Base-by-base conservation (phyloP, 2,888 invertebrate genomes). In the Nomada ruficornis region DNA sequence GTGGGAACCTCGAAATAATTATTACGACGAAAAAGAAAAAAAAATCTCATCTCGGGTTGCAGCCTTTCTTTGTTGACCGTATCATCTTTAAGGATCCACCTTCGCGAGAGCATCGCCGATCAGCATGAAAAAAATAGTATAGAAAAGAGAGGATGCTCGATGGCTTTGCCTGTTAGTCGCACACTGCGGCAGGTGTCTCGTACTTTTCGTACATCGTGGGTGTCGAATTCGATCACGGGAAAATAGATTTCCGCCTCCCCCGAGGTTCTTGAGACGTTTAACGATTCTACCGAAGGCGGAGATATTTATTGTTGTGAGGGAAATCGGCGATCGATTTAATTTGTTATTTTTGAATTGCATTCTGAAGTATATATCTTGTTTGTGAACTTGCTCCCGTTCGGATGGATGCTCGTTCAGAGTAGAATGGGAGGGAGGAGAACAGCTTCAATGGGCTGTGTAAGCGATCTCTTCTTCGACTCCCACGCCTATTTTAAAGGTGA, bases 1-100 rank as follows among this genome's bases (percentile, higher is more conserved):
- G 94, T 94, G 94, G 93, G 93, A 93, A 93, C 93, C 91, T 89
- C 87, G 88, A 89, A 91, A 93, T 93, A 93, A 93, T 94, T 93
- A 94, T 93, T 91, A 91, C 91, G 92, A 91, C 89, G 89, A 88
- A 7, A 29, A 64, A 55, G n/a, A 73, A 86, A 89, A 85, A 89
- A 84, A 67, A 82, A 84, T 84, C 90, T 90, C 91, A 90, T 92
- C 92, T 91, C 90, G 80, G 89, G 91, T 92, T 93, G 88, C 91
- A 91, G 90, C 87, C 90, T 90, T 86, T 89, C 89, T 92, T 93
- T 93, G 93, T 93, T 92, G 93, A 93, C 92, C 92, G 90, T 93
- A 93, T 93, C 92, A 91, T 92, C 92, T 92, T 92, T 88, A 90
- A 90, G 90, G 91, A 93, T 93, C 91, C 93, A 86, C 87, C 85